Conservation (phyloP, 2,797 vertebrate genomes). For the Botia almorhae region DNA sequence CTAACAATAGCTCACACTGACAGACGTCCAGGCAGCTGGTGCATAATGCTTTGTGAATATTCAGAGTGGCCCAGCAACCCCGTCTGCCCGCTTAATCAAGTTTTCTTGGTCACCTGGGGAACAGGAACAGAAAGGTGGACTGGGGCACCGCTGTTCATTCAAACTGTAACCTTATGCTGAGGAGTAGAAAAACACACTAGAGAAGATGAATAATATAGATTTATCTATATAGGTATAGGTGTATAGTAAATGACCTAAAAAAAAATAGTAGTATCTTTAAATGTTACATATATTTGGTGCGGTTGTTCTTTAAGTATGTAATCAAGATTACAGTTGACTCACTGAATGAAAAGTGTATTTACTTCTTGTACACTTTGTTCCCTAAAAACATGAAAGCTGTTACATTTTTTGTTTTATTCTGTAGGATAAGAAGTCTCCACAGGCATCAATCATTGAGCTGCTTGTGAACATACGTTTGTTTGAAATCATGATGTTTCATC, state of each 20-base stretch:
- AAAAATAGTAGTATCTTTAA: not conserved
- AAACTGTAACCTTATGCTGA: constrained; percentile 25
- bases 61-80: constrained; percentile 74
- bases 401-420: not conserved
- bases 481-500: not conserved
- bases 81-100: constrained; percentile 64
- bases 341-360: not conserved
- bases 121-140: constrained; percentile 51
- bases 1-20: constrained; percentile 76
- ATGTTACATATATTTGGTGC: too few species aligned
- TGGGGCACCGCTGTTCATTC: not conserved
- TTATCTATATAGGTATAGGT: too few species aligned
- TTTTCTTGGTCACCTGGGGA: constrained; percentile 29
- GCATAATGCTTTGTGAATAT: constrained; percentile 65
- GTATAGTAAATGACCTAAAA: not conserved
- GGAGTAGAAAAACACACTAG: constrained; percentile 2
- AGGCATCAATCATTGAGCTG: constrained; percentile 4
- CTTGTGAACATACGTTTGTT: not conserved
- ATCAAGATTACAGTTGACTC: not conserved
- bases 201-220: constrained; percentile 11
- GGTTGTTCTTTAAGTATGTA: not conserved
- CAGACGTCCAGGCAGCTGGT: constrained; percentile 77
- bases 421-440: not conserved
- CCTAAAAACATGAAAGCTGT: not conserved
- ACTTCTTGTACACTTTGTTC: not conserved